Evolutionary conservation across 1,140 invertebrate genomes (phyloP), one percentile per base, ranked within the genome.

Genomic region (Trichonephila inaurata): DNA sequence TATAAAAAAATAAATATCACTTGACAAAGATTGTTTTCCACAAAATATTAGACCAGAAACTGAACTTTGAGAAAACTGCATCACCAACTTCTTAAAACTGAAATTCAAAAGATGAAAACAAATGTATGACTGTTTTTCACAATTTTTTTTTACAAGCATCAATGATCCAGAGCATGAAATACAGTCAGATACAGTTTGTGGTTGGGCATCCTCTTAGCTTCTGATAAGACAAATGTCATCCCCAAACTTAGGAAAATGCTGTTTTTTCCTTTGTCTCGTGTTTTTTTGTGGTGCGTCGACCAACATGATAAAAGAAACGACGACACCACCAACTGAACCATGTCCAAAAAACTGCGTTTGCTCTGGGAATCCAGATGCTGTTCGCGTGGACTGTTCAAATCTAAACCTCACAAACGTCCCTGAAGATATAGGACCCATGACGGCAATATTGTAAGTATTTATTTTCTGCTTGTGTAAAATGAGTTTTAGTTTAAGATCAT

Each of bases 351-450:
- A 58, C 66, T 94, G 94, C 33, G 60, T 91, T 18, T 94, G 94
- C 58, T 87, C 89, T 40, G 94, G 89, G 40, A 89, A 91, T 33
- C 33, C 89, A 61, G 94, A 94, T 51, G 19, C 94, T 8, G 2
- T 91, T 16, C 64, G 85, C 44, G 94, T 94, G 16, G 94, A 94
- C 72, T 94, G 94, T n/a, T 94, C 94, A n/a, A 94, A 94, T 61
- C 18, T 91, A 28, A 94, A 91, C 51, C 28, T 88, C 18, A 88
- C 94, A 2, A 44, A 0, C 24, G 94, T 94, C 18, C 94, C 94
- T 24, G 7, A n/a, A 44, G 89, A 91, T 28, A 88, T 94, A 1
- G 85, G 82, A 28, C n/a, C 58, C 5, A 87, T 16, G 21, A 88
- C 94, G 7, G 10, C 85, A 10, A 87, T 91, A 16, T 28, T 94